Evolutionary conservation across 2,888 invertebrate species (phyloP).

Genomic region (Latrodectus elegans): DNA sequence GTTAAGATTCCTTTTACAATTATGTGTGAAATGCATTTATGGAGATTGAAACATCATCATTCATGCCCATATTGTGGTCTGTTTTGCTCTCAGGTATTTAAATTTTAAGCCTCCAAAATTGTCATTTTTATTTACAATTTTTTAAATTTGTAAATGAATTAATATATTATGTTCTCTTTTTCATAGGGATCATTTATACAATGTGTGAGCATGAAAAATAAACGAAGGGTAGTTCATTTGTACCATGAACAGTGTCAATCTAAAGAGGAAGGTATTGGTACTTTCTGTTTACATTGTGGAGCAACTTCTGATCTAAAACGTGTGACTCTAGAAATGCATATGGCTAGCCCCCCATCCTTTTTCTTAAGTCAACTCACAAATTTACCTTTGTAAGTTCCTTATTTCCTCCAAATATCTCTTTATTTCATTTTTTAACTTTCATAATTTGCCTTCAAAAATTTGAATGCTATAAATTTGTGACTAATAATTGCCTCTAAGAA

Average conservation of each 20-base stretch:
- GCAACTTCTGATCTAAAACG: slow-evolving; percentile 78
- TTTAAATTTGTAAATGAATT: neutral
- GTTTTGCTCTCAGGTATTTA: slow-evolving; percentile 87
- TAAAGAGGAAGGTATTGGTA: slow-evolving; percentile 76
- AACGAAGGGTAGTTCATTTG: slow-evolving; percentile 81
- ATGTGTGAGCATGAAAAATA: slow-evolving; percentile 77
- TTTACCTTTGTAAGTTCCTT: slow-evolving; percentile 73
- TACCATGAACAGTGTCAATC: slow-evolving; percentile 85
- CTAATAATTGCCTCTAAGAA: no score
- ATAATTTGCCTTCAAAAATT: no score
- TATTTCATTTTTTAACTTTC: no score
- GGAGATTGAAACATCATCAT: slow-evolving; percentile 85
- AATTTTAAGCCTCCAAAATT: neutral
- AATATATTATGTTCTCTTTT: neutral
- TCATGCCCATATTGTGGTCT: slow-evolving; percentile 93
- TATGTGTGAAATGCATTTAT: slow-evolving; percentile 85
- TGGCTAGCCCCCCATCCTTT: slow-evolving; percentile 80
- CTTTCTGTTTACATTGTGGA: slow-evolving; percentile 85
- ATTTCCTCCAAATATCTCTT: no score
- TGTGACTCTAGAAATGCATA: slow-evolving; percentile 81
- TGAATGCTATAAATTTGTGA: no score
- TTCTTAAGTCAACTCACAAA: slow-evolving; percentile 78
- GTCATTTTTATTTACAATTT: neutral
- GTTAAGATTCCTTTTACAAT: slow-evolving; percentile 84
- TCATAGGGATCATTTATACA: slow-evolving; percentile 86